These are phyloP conservation scores for Cabera pusaria DNA, from an alignment of 2,888 invertebrate species.

Conservation along the genomic window DNA sequence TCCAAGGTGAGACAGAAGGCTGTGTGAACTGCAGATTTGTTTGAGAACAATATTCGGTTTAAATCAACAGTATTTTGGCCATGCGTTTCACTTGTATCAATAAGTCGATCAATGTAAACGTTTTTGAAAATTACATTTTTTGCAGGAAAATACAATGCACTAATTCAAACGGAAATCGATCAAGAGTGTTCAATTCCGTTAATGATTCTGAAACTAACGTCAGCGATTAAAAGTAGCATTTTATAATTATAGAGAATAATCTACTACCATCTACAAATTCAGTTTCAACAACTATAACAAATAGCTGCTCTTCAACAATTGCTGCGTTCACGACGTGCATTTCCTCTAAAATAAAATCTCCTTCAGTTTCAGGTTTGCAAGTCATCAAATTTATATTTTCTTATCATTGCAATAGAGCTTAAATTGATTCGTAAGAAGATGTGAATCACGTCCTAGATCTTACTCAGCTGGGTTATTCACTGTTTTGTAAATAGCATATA, in stretches of 20 bases:
- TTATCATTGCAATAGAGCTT: not conserved
- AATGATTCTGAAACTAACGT: too few species aligned
- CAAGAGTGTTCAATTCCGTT: too few species aligned
- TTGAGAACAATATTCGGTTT: slow-evolving; percentile 17
- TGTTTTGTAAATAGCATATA: slow-evolving; percentile 26
- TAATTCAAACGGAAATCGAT: too few species aligned
- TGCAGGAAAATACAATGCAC: too few species aligned
- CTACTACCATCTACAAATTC: too few species aligned
- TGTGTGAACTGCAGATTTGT: slow-evolving; percentile 54
- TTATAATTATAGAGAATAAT: too few species aligned
- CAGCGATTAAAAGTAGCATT: too few species aligned
- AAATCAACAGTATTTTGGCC: slow-evolving; percentile 6
- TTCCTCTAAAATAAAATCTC: slow-evolving; percentile 13
- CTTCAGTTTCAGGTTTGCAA: not conserved
- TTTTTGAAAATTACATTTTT: too few species aligned
- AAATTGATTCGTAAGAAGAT: slow-evolving; percentile 1
- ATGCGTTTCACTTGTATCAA: slow-evolving; percentile 10
- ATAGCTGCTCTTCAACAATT: too few species aligned
- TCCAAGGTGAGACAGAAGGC: slow-evolving; percentile 57
- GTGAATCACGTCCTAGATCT: slow-evolving; percentile 25
- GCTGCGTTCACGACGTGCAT: slow-evolving; percentile 6
- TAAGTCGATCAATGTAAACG: slow-evolving; percentile 3
- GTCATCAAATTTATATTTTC: slow-evolving; percentile 1
- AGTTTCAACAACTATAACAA: too few species aligned
- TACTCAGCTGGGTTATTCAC: slow-evolving; percentile 27